These are phyloP conservation scores for Clarias pachynema DNA, from an alignment of 2,797 vertebrate species.

Conservation along the genomic window DNA sequence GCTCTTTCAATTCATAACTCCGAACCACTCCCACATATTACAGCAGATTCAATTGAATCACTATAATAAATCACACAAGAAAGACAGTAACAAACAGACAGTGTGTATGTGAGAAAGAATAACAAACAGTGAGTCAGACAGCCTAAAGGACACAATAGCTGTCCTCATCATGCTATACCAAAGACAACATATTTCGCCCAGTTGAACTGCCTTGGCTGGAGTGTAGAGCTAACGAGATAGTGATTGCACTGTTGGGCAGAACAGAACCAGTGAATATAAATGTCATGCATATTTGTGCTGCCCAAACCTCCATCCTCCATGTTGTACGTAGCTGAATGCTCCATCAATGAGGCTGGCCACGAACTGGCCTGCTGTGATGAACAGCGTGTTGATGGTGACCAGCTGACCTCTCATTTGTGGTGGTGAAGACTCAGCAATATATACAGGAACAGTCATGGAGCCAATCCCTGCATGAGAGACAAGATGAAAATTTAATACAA, in stretches of 20 bases:
- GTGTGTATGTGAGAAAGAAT: slow-evolving; percentile 1
- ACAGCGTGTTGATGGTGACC: slow-evolving; percentile 95
- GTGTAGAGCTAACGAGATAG: neutral
- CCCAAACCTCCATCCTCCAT: slow-evolving; percentile 93
- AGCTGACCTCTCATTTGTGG: slow-evolving; percentile 91
- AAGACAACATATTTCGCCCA: neutral
- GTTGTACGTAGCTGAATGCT: slow-evolving; percentile 93
- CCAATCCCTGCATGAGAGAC: slow-evolving; percentile 80
- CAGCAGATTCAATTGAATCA: slow-evolving; percentile 22
- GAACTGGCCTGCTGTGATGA: slow-evolving; percentile 97
- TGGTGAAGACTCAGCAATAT: slow-evolving; percentile 95
- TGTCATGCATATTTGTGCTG: neutral
- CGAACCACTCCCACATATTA: slow-evolving; percentile 15
- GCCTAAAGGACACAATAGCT: neutral
- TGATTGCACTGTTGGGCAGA: neutral
- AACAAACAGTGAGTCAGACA: neutral
- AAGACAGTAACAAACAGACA: slow-evolving; percentile 1
- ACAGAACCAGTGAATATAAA: slow-evolving; percentile 15
- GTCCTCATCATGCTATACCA: neutral
- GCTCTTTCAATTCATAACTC: slow-evolving; percentile 28
- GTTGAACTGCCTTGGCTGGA: neutral
- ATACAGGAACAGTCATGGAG: slow-evolving; percentile 96
- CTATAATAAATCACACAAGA: slow-evolving; percentile 25
- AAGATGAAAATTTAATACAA: slow-evolving; percentile 4
- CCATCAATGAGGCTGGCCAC: slow-evolving; percentile 92